phyloP scores from a whole-genome alignment of 2,113 vertebrate species.

The Pogonocichla stellata region DNA sequence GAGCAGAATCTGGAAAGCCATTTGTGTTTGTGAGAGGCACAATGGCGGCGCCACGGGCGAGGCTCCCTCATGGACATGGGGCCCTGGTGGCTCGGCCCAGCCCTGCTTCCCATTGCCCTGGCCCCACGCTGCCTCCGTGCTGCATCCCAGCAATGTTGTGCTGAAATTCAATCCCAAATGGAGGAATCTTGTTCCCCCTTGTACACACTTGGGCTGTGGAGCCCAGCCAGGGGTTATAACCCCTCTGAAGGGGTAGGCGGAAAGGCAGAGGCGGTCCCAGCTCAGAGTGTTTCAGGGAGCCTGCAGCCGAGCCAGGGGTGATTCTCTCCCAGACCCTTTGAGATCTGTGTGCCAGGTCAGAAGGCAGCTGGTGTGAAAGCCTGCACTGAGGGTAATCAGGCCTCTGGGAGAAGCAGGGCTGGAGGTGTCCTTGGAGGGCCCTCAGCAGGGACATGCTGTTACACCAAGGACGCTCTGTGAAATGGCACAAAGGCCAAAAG shows the following conservation, averaged over 20 bases:
- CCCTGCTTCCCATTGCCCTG: not conserved
- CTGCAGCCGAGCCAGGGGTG: fast-evolving
- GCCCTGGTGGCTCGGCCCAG: fast-evolving
- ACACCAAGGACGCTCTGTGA: fast-evolving
- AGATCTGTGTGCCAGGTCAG: fast-evolving
- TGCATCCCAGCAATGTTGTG: not conserved
- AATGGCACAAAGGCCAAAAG: not conserved
- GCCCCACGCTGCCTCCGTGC: not conserved
- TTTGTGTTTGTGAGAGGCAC: not conserved
- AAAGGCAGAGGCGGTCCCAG: fast-evolving
- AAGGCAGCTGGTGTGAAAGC: not conserved
- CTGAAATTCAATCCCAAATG: not conserved
- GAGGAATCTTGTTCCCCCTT: not conserved
- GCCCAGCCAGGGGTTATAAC: not conserved
- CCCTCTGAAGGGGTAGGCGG: fast-evolving
- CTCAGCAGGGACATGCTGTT: not conserved
- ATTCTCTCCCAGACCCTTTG: not conserved
- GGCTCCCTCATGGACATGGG: not conserved
- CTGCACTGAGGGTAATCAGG: fast-evolving
- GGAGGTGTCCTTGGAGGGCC: not conserved
- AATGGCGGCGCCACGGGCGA: not conserved
- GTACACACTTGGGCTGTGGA: not conserved
- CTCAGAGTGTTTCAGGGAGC: fast-evolving
- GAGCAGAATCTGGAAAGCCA: not conserved
- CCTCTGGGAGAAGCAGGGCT: not conserved